These are phyloP conservation scores for Zapus hudsonius DNA, from an alignment of 2,113 vertebrate genomes.

Conservation along the genomic window DNA sequence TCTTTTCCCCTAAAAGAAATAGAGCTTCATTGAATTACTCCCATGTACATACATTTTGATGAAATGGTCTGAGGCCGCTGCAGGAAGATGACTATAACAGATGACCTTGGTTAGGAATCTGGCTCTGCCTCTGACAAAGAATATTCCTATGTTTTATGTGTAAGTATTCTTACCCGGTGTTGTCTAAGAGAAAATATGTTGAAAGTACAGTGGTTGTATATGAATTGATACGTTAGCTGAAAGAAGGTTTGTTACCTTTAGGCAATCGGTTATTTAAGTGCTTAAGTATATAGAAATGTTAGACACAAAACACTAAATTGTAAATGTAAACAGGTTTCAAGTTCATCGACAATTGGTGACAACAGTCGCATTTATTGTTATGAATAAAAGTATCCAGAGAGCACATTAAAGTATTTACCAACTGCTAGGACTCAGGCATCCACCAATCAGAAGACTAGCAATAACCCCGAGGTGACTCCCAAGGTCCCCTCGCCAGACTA, in stretches of 20 bases:
- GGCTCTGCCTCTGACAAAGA: neutral
- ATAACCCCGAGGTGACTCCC: neutral
- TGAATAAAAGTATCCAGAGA: neutral
- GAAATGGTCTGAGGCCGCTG: neutral
- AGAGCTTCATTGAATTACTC: neutral
- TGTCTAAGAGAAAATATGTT: conserved; percentile 1
- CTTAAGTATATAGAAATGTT: conserved; percentile 46
- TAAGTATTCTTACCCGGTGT: neutral
- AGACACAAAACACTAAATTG: conserved; percentile 33
- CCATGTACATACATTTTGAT: neutral
- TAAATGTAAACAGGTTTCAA: conserved; percentile 31
- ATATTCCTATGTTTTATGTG: neutral
- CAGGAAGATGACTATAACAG: neutral
- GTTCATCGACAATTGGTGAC: neutral
- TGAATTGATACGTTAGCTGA: neutral
- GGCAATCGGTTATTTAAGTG: neutral
- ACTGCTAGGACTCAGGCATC: neutral
- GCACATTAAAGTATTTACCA: neutral
- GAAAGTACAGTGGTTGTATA: neutral
- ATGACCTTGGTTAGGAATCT: neutral
- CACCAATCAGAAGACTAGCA: neutral
- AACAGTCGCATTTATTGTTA: neutral
- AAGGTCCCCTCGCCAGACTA: neutral
- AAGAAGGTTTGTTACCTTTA: neutral
- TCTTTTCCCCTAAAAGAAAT: neutral